These are phyloP conservation scores for Pachycephala philippinensis DNA, from an alignment of 2,113 vertebrate genomes.

Conservation along the genomic window DNA sequence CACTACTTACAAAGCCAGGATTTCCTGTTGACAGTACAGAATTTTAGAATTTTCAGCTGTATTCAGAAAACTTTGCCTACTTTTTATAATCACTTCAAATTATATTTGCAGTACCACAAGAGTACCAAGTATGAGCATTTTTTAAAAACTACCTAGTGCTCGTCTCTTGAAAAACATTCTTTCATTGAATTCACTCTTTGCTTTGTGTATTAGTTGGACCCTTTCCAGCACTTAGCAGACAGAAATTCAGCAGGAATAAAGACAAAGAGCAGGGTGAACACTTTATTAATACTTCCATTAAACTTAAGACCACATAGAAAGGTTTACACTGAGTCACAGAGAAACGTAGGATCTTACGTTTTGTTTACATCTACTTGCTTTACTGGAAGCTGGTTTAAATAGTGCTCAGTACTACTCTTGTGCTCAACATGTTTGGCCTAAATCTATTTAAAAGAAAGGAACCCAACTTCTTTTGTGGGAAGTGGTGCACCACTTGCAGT, in stretches of 20 bases:
- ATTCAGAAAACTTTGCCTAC: background rate
- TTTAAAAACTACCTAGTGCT: background rate
- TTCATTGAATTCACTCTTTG: background rate
- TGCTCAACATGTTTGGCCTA: background rate
- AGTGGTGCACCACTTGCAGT: background rate
- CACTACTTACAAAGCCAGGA: slow-evolving; percentile 64
- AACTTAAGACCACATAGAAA: background rate
- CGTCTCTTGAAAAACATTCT: background rate
- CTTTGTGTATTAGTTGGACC: background rate
- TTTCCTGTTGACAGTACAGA: slow-evolving; percentile 73
- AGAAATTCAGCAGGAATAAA: background rate
- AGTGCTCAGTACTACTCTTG: background rate
- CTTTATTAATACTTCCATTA: background rate
- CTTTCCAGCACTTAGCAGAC: background rate
- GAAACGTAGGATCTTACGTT: background rate
- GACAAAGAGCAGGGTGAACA: background rate
- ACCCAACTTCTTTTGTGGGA: background rate
- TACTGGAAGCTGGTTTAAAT: background rate
- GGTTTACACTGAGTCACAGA: background rate
- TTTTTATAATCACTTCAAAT: background rate
- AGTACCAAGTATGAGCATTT: background rate
- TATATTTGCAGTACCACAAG: background rate
- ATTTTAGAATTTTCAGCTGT: background rate
- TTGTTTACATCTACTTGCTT: background rate
- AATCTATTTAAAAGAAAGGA: background rate